A percentile compares a stretch with the other conserved stretches of the same genome.
Evolutionary conservation across 2,113 vertebrate genomes (phyloP).

Genomic region (Helogale parvula): DNA sequence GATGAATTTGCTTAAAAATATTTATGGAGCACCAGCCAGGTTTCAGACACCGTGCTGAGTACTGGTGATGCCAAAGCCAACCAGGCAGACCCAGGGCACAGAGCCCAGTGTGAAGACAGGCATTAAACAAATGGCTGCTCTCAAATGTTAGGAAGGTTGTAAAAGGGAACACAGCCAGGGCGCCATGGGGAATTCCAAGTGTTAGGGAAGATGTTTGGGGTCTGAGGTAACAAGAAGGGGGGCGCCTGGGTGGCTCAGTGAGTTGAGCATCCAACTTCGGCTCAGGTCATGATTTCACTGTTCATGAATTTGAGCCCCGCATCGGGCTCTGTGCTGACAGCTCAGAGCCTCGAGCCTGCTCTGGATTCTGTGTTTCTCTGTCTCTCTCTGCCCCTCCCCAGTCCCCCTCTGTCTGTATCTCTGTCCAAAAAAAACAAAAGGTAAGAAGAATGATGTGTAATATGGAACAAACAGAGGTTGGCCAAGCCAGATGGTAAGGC

Average conservation of each 20-base stretch:
- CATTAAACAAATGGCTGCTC: too few species aligned
- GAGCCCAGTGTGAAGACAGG: not conserved
- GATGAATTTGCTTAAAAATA: not conserved
- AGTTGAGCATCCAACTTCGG: too few species aligned
- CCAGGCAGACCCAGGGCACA: not conserved
- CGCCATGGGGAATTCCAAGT: not conserved
- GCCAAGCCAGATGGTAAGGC: not conserved
- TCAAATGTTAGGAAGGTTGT: not conserved
- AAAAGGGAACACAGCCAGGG: not conserved
- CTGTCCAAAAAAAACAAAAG: not conserved
- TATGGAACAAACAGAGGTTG: not conserved
- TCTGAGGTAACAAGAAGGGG: not conserved
- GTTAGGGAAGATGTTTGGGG: not conserved
- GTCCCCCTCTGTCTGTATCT: too few species aligned
- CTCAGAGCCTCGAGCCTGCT: too few species aligned
- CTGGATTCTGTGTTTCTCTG: too few species aligned
- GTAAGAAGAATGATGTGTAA: not conserved
- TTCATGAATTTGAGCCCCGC: too few species aligned
- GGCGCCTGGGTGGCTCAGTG: too few species aligned
- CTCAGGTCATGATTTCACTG: too few species aligned
- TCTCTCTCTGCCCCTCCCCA: too few species aligned
- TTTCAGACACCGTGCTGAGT: not conserved
- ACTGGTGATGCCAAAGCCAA: not conserved
- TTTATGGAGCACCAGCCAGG: not conserved
- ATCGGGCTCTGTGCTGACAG: too few species aligned